Conservation (phyloP, 2,113 vertebrate genomes). For the Aptenodytes patagonicus region DNA sequence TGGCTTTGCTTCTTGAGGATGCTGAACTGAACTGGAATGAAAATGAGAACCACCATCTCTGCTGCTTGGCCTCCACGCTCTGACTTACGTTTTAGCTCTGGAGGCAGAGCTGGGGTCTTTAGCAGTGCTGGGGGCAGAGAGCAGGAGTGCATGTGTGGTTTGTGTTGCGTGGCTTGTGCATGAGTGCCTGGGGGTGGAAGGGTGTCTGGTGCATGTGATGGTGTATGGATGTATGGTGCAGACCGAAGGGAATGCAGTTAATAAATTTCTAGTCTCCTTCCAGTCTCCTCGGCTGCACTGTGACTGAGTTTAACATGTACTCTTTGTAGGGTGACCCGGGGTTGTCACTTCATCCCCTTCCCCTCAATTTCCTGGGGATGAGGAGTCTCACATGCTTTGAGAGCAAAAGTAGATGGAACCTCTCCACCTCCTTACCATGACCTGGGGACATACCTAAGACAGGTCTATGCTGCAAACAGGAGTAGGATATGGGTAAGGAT, state of each 20-base stretch:
- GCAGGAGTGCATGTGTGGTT: no score
- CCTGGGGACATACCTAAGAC: background rate
- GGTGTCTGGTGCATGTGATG: background rate
- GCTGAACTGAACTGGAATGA: background rate
- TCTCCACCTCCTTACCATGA: background rate
- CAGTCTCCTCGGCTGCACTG: background rate
- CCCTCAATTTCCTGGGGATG: background rate
- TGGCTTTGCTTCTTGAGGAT: background rate
- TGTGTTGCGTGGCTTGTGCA: background rate
- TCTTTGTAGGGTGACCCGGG: background rate
- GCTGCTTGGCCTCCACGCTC: background rate
- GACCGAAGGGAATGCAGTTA: background rate
- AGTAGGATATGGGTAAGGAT: background rate
- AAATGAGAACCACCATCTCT: background rate
- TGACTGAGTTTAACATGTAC: background rate
- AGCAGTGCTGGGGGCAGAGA: background rate
- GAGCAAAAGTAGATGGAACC: background rate
- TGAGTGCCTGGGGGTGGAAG: fast-evolving
- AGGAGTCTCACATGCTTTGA: background rate
- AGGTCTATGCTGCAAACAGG: background rate
- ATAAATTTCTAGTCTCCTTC: background rate
- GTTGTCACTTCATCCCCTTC: background rate
- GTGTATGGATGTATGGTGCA: background rate
- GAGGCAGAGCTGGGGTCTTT: background rate
- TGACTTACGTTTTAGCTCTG: background rate